These are phyloP conservation scores for Lithodes maja DNA, from an alignment of 2,888 invertebrate genomes.

Conservation along the genomic window DNA sequence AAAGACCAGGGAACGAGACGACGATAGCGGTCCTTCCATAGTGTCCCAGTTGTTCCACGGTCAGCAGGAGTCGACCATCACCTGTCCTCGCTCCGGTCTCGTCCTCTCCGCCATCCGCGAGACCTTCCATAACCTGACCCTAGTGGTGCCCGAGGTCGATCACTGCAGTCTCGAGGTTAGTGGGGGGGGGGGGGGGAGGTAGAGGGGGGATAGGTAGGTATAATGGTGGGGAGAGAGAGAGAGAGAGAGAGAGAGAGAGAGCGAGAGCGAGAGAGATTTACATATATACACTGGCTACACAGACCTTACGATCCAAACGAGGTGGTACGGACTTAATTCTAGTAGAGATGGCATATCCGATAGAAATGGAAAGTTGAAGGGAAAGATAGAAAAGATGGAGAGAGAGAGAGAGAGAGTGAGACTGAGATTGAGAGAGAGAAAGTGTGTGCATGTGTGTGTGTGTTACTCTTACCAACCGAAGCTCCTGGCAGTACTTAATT, in stretches of 20 bases:
- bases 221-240: neutral
- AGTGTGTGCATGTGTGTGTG: no score
- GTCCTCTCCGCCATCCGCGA: conserved; percentile 20
- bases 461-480: neutral
- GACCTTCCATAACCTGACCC: conserved; percentile 20
- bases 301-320: no score
- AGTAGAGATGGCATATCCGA: no score
- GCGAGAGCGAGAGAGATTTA: no score
- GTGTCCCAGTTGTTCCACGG: conserved; percentile 30
- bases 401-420: no score
- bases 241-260: neutral
- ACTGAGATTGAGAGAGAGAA: no score
- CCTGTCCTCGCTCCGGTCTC: neutral
- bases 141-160: neutral
- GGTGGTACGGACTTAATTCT: no score
- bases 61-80: conserved; percentile 27
- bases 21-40: neutral
- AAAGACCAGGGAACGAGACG: neutral
- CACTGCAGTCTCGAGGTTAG: conserved; percentile 12
- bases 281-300: no score
- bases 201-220: neutral
- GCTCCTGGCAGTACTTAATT: no score
- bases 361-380: no score
- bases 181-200: neutral
- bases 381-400: no score